A percentile compares a stretch with the other conserved stretches of the same genome.
These are phyloP conservation scores for Sebastes cheni DNA, from an alignment of 2,797 vertebrate species.

Conservation along the genomic window DNA sequence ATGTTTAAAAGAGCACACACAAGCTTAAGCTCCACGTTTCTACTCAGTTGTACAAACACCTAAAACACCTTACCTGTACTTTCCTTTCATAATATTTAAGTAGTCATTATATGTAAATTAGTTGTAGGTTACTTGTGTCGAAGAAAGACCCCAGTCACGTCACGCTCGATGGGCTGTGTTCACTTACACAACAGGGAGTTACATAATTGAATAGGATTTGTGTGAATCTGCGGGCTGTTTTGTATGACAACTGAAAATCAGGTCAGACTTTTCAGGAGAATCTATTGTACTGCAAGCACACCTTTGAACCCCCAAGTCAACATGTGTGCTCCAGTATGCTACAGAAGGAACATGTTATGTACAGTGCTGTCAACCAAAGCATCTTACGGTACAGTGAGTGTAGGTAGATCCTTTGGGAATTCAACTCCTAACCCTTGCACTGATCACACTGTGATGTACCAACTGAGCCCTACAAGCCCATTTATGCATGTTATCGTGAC, in stretches of 20 bases:
- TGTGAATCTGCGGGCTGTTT: conserved; percentile 67
- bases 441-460: conserved; percentile 1
- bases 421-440: conserved; percentile 8
- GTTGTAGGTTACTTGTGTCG: background rate
- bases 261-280: conserved; percentile 64
- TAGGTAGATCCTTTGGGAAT: background rate
- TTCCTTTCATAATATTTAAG: background rate
- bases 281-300: conserved; percentile 48
- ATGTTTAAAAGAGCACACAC: background rate
- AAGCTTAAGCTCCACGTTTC: background rate
- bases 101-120: background rate
- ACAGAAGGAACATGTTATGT: background rate
- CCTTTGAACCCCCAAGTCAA: conserved; percentile 35
- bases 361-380: background rate
- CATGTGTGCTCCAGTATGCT: background rate
- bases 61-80: background rate
- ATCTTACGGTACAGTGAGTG: background rate
- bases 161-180: conserved; percentile 46
- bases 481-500: conserved; percentile 16
- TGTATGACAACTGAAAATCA: conserved; percentile 72
- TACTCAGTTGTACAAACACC: background rate
- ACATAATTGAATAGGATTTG: conserved; percentile 63
- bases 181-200: conserved; percentile 67
- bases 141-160: conserved; percentile 17
- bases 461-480: conserved; percentile 11